Percentiles rank a stretch among this genome's conserved stretches.
Evolutionary conservation across 2,888 invertebrate genomes (phyloP).

Genomic region (Sesia apiformis): DNA sequence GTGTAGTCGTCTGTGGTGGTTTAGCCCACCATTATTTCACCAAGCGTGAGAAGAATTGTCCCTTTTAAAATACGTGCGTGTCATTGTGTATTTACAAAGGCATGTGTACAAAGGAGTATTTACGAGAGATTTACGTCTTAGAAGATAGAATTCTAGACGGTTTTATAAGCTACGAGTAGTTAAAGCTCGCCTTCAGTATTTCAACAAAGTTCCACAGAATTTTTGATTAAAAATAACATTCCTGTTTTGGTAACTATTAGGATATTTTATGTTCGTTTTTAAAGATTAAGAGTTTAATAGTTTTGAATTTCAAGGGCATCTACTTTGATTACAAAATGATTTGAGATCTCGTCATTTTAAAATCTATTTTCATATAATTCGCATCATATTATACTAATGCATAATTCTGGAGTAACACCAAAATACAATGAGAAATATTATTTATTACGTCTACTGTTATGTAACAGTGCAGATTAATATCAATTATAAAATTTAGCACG

Average conservation of each 20-base stretch:
- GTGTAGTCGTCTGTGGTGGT: not conserved
- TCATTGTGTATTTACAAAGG: not conserved
- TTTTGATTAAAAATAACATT: no score
- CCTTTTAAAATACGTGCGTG: not conserved
- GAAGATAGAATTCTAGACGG: no score
- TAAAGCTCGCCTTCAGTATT: no score
- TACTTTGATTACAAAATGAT: no score
- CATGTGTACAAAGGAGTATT: not conserved
- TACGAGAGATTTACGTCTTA: not conserved
- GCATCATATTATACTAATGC: not conserved
- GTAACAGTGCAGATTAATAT: not conserved
- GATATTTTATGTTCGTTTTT: no score
- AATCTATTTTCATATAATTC: not conserved
- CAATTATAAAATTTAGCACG: not conserved
- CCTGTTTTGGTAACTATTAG: no score
- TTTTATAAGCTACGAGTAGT: no score
- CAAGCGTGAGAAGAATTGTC: not conserved
- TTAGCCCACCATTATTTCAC: not conserved
- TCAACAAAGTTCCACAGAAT: no score
- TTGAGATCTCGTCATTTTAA: no score
- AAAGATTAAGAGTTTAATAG: no score
- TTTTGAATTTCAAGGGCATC: no score
- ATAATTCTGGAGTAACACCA: no score
- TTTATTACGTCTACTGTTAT: not conserved
- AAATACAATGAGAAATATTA: not conserved